These are phyloP conservation scores for Xyrauchen texanus DNA, from an alignment of 2,113 vertebrate genomes.

Conservation along the genomic window DNA sequence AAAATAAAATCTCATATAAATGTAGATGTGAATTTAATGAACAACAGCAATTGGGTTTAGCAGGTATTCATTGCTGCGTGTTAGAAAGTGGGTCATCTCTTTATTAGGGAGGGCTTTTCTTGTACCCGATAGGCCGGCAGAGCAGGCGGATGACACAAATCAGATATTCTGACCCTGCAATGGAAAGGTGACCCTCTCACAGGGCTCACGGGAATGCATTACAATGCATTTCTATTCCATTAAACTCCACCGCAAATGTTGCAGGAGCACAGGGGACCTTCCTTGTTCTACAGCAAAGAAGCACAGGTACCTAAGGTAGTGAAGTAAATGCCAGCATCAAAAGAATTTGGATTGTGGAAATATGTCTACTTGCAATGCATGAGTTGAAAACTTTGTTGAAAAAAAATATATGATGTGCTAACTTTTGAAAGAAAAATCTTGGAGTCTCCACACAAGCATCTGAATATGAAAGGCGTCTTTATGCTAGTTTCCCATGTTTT, in stretches of 20 bases:
- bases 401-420: conserved; percentile 9
- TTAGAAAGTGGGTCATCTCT: conserved; percentile 13
- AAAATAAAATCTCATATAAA: conserved; percentile 15
- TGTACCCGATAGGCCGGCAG: conserved; percentile 40
- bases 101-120: conserved; percentile 13
- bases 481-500: conserved; percentile 18
- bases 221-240: conserved; percentile 73
- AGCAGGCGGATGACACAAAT: conserved; percentile 25
- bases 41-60: neutral
- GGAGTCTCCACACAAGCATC: neutral
- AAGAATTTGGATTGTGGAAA: conserved; percentile 6
- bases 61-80: neutral
- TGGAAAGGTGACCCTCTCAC: conserved; percentile 59
- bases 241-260: conserved; percentile 67
- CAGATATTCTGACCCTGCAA: conserved; percentile 27
- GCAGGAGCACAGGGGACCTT: conserved; percentile 66
- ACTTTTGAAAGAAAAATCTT: conserved; percentile 9
- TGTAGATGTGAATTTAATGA: conserved; percentile 15
- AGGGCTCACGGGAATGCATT: conserved; percentile 56
- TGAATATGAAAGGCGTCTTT: conserved; percentile 10
- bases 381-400: neutral
- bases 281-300: conserved; percentile 62
- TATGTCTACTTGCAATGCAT: neutral
- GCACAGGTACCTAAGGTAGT: conserved; percentile 49
- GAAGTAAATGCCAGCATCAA: conserved; percentile 70